A percentile compares a stretch with the other conserved stretches of the same genome.
These are phyloP conservation scores for Tamandua tetradactyla DNA, from an alignment of 2,797 vertebrate species.

Conservation along the genomic window DNA sequence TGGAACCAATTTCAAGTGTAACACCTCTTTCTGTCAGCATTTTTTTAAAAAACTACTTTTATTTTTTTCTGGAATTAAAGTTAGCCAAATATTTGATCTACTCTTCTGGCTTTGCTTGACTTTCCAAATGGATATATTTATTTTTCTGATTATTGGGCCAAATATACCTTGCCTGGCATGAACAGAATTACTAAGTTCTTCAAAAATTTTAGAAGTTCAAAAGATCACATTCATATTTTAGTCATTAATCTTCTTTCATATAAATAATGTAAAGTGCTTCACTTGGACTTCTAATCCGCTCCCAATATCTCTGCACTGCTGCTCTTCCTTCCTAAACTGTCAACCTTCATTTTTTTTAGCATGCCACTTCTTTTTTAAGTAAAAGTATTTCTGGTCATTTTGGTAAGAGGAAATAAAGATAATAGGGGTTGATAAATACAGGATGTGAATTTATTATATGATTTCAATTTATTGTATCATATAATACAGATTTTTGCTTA, in stretches of 20 bases:
- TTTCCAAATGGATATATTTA: constrained; percentile 15
- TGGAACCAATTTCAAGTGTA: neutral
- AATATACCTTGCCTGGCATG: neutral
- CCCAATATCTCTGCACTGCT: neutral
- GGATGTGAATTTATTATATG: neutral
- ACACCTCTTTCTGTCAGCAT: neutral
- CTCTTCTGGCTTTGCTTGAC: neutral
- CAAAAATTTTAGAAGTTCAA: constrained; percentile 28
- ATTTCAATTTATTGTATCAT: neutral
- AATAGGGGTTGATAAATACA: neutral
- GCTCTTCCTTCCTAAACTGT: neutral
- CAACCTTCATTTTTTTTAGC: neutral
- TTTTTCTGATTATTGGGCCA: neutral
- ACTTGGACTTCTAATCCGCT: neutral
- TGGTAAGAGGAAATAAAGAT: neutral
- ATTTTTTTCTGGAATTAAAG: neutral
- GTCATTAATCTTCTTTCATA: neutral
- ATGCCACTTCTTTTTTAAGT: neutral
- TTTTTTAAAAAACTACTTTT: neutral
- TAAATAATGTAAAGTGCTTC: neutral
- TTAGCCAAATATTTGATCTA: neutral
- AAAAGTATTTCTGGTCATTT: neutral
- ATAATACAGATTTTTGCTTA: neutral
- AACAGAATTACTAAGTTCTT: neutral
- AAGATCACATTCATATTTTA: neutral